Conservation (phyloP, 2,888 invertebrate genomes). For the Drosophila parthenogenetica region DNA sequence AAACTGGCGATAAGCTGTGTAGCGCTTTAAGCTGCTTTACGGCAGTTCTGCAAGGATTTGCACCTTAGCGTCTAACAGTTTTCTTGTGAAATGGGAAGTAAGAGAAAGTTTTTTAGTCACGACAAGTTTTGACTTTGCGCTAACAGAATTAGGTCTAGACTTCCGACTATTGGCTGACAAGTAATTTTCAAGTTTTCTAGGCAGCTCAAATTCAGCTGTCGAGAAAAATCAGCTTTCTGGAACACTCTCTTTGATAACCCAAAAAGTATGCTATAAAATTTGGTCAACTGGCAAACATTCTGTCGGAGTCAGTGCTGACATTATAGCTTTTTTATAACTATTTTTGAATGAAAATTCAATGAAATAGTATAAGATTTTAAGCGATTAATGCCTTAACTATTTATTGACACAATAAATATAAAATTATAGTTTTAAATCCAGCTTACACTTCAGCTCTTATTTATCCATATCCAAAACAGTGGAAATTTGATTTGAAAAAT, state of each 20-base stretch:
- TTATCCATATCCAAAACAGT: no score
- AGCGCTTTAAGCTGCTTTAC: slow-evolving; percentile 69
- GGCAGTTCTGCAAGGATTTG: slow-evolving; percentile 23
- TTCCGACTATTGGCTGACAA: not conserved
- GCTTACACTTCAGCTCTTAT: no score
- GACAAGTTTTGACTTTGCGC: not conserved
- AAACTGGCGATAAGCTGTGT: slow-evolving; percentile 66
- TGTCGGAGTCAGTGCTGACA: no score
- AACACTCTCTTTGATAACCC: not conserved
- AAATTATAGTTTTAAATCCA: no score
- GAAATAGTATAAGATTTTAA: no score
- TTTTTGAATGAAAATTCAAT: no score
- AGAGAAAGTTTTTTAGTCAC: not conserved
- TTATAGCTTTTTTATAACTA: no score
- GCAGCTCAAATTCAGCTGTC: not conserved
- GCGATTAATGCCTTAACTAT: no score
- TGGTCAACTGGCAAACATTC: not conserved
- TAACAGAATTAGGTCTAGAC: not conserved
- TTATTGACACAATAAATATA: no score
- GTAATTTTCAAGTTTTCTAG: not conserved
- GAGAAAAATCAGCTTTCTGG: not conserved
- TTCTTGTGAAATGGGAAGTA: not conserved
- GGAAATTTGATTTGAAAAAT: no score
- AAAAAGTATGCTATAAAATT: slow-evolving; percentile 14
- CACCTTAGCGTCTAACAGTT: slow-evolving; percentile 26